Evolutionary conservation across 2,888 invertebrate species (phyloP).

Genomic region (Chromoteleia sp.): DNA sequence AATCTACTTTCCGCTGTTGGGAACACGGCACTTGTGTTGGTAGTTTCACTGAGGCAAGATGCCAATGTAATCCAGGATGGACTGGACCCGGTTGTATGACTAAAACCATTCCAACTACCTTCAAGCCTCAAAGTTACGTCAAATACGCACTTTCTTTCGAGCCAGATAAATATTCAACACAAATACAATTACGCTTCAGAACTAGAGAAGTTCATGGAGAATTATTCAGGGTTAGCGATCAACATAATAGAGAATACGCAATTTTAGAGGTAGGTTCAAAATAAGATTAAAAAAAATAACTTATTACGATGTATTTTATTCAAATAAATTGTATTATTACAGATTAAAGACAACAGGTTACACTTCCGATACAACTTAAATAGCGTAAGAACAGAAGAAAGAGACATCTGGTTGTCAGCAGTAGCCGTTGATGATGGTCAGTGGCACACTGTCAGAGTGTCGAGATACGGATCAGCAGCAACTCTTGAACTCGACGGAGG

Average conservation of each 20-base stretch:
- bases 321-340: conserved; percentile 1
- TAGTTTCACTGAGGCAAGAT: conserved; percentile 94
- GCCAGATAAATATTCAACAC: conserved; percentile 95
- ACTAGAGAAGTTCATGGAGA: conserved; percentile 97
- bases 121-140: conserved; percentile 97
- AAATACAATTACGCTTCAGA: conserved; percentile 96
- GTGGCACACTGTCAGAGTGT: conserved; percentile 97
- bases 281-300: neutral
- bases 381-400: conserved; percentile 94
- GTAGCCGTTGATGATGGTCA: conserved; percentile 97
- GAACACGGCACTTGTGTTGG: conserved; percentile 98
- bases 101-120: conserved; percentile 95
- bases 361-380: conserved; percentile 97
- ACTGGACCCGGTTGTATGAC: conserved; percentile 95
- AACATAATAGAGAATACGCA: conserved; percentile 97
- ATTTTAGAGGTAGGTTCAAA: conserved; percentile 88
- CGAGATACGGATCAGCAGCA: conserved; percentile 96
- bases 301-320: neutral
- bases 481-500: conserved; percentile 97
- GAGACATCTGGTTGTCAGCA: conserved; percentile 94
- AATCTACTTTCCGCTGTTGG: conserved; percentile 94
- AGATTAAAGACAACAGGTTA: conserved; percentile 95
- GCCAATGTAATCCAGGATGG: conserved; percentile 98
- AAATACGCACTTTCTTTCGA: conserved; percentile 98
- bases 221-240: conserved; percentile 96